Conservation (phyloP, 2,113 vertebrate species). For the Brachionichthys hirsutus region DNA sequence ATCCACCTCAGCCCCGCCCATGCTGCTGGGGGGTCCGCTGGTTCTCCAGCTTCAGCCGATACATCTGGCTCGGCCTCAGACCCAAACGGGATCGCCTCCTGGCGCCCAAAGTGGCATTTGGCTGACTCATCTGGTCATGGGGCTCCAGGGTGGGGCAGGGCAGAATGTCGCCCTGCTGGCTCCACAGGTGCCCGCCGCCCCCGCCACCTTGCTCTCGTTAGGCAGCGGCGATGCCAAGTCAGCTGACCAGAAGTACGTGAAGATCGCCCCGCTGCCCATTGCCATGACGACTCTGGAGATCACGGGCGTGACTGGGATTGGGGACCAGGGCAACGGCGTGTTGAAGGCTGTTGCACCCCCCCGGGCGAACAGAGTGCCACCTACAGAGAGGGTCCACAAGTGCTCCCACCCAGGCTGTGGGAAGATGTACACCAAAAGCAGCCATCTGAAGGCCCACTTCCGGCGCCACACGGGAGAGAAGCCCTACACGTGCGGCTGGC, state of each 20-base stretch:
- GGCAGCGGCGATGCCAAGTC: constrained; percentile 44
- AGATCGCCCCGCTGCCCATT: constrained; percentile 84
- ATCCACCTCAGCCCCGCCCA: constrained; percentile 29
- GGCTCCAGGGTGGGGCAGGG: constrained; percentile 69
- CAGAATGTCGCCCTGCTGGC: constrained; percentile 77
- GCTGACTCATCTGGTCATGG: constrained; percentile 82
- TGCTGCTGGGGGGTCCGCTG: constrained; percentile 74
- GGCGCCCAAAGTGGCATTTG: constrained; percentile 56
- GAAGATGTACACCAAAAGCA: constrained; percentile 89
- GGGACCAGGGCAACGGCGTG: constrained; percentile 27
- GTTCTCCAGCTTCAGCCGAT: constrained; percentile 84
- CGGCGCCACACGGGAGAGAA: constrained; percentile 84
- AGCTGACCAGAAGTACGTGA: constrained; percentile 84
- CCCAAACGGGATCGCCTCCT: constrained; percentile 42
- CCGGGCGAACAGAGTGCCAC: constrained; percentile 43
- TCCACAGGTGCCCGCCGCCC: constrained; percentile 54
- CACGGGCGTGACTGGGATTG: constrained; percentile 43
- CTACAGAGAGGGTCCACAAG: constrained; percentile 77
- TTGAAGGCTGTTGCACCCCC: constrained; percentile 68
- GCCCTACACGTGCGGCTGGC: constrained; percentile 86
- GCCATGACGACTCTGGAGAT: constrained; percentile 64
- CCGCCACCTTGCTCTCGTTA: constrained; percentile 59
- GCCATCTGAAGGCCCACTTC: constrained; percentile 87
- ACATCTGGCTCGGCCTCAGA: constrained; percentile 50
- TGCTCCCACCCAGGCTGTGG: constrained; percentile 86